Percentiles rank a stretch among this genome's conserved stretches.
phyloP scores from a whole-genome alignment of 2,888 invertebrate species.

The Rhingia rostrata region DNA sequence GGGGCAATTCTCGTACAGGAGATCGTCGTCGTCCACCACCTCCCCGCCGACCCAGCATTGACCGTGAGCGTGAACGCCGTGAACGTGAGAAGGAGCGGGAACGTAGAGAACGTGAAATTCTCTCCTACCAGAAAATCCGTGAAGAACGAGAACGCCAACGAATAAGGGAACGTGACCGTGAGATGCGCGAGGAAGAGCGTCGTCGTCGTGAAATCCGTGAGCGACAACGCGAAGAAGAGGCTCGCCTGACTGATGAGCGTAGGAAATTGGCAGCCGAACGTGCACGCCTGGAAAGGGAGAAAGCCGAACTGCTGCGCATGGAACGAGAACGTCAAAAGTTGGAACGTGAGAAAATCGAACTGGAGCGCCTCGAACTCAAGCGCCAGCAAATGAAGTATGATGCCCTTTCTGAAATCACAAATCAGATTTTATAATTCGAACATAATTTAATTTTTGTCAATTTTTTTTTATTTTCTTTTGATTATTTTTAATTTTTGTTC shows the following conservation, averaged over 20 bases:
- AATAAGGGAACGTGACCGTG: conserved; percentile 91
- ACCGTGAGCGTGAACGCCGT: conserved; percentile 79
- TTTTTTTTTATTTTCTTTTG: conserved; percentile 33
- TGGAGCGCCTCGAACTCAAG: conserved; percentile 92
- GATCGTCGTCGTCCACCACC: conserved; percentile 61
- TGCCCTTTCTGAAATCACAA: conserved; percentile 67
- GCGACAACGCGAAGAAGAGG: conserved; percentile 92
- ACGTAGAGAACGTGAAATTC: conserved; percentile 85
- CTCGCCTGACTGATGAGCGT: conserved; percentile 90
- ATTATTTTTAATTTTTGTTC: conserved; percentile 36
- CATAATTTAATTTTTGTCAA: conserved; percentile 48
- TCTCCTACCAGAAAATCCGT: conserved; percentile 92
- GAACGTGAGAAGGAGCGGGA: conserved; percentile 79
- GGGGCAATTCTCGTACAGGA: conserved; percentile 72
- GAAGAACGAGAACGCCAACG: conserved; percentile 91
- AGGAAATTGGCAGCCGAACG: conserved; percentile 92
- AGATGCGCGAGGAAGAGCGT: conserved; percentile 90
- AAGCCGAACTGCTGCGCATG: conserved; percentile 91
- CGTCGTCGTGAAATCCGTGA: conserved; percentile 91
- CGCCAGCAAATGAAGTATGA: conserved; percentile 89
- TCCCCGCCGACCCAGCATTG: conserved; percentile 57
- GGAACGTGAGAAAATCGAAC: conserved; percentile 89
- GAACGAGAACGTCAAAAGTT: conserved; percentile 93
- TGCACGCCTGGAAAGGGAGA: conserved; percentile 94
- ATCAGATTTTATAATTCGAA: conserved; percentile 55